These are phyloP conservation scores for Erythrocercus mccallii DNA, from an alignment of 2,113 vertebrate species.

Conservation along the genomic window DNA sequence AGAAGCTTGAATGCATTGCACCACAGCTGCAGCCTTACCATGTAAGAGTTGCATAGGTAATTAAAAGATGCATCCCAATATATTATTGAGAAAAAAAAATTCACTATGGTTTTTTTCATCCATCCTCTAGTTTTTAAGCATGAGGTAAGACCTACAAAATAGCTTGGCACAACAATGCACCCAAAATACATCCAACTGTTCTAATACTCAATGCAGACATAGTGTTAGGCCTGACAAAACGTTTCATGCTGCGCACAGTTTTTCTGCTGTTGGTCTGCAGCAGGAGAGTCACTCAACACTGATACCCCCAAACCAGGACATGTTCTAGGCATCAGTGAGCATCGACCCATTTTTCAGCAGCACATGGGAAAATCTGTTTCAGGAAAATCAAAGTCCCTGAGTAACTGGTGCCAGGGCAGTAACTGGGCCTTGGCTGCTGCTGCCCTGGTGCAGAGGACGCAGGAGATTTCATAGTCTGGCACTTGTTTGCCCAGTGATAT, in stretches of 20 bases:
- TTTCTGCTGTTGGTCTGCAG: not conserved
- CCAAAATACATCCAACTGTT: not conserved
- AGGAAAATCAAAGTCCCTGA: not conserved
- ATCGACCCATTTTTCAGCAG: not conserved
- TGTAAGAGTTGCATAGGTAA: not conserved
- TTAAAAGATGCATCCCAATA: not conserved
- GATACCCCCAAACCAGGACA: not conserved
- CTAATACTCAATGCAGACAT: not conserved
- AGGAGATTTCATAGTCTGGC: not conserved
- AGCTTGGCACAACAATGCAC: not conserved
- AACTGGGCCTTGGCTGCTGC: not conserved
- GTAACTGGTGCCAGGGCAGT: not conserved
- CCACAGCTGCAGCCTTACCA: not conserved
- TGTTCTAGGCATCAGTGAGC: not conserved
- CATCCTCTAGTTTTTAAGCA: not conserved
- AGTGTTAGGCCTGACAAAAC: not conserved
- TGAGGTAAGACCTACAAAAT: not conserved
- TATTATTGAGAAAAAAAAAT: not conserved
- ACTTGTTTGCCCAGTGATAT: accelerated
- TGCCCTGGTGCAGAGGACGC: too few relatives aligned
- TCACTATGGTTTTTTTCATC: not conserved
- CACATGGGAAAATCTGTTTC: not conserved
- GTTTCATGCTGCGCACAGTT: not conserved
- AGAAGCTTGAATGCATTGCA: not conserved
- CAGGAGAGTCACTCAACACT: not conserved